Evolutionary conservation across 2,797 vertebrate genomes (phyloP).

Genomic region (Mergus octosetaceus): DNA sequence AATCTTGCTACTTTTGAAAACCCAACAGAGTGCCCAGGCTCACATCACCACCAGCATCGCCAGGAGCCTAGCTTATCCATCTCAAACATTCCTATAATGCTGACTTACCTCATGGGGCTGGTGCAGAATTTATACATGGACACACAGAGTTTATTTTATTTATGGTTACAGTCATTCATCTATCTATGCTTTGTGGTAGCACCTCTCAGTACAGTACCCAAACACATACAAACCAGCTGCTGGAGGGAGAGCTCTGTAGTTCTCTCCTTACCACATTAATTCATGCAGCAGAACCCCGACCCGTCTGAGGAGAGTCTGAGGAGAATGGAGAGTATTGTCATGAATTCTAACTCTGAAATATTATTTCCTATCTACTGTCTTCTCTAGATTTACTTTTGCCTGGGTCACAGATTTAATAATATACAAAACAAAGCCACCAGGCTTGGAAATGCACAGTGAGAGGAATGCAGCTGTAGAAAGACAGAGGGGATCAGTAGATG

Average conservation of each 20-base stretch:
- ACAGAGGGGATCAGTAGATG: not conserved
- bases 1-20: not conserved
- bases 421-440: not conserved
- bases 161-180: not conserved
- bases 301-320: not conserved
- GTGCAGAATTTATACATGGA: not conserved
- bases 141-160: not conserved
- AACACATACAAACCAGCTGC: not conserved
- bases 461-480: not conserved
- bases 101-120: not conserved
- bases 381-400: not conserved
- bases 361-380: not conserved
- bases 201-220: not conserved
- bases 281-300: not conserved
- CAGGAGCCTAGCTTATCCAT: not conserved
- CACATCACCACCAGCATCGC: too few species aligned
- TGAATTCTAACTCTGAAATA: not conserved
- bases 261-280: not conserved
- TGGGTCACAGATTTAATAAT: not conserved
- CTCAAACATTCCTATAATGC: not conserved
- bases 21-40: not conserved
- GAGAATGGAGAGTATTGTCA: not conserved
- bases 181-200: not conserved
- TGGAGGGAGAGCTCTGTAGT: not conserved
- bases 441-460: not conserved